Evolutionary conservation across 2,888 invertebrate genomes (phyloP), one percentile per base, ranked within the genome.

Genomic region (Caenorhabditis wallacei): DNA sequence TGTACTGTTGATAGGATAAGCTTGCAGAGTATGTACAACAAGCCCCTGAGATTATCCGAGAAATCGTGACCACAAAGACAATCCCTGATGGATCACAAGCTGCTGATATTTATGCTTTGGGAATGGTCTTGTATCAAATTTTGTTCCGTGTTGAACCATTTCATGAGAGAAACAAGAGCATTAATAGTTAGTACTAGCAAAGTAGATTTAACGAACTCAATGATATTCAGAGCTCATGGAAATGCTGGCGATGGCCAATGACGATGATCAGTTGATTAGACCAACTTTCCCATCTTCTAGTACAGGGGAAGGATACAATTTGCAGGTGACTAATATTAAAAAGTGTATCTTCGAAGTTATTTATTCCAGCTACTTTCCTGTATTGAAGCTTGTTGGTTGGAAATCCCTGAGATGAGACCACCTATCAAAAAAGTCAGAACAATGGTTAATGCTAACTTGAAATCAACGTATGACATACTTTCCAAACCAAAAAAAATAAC

Each of bases 301-400:
- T 37, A 78, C 80, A 7, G 89, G 88, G n/a, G 90, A 91, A 63
- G 86, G 85, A 0, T 90, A 90, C 75, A 90, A 88, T 61, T 75
- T 90, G 46, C 90, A 86, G 76, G 86, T 86, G 10, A n/a, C 13
- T 10, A 54, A 24, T n/a, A 35, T 1, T 30, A 35, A 30, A 30
- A 30, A 5, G 30, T n/a, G n/a, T n/a, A 30, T 30, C n/a, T n/a
- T n/a, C n/a, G n/a, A 30, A 3, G 30, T 30, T 30, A 30, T 5
- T 8, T 30, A 30, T 48, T 86, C 30, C 79, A 91, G 84, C 80
- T 91, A 22, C 80, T 91, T 0, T 91, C 91, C 3, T 89, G 89
- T 53, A 76, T 91, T 30, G 91, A 91, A 76, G 91, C 91, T 0
- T 91, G 91, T 75, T 91, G 91, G 91, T 84, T 91, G n/a, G 91